A percentile compares a stretch with the other conserved stretches of the same genome.
Conservation (phyloP, 2,797 vertebrate species). For the Siniperca obscura region DNA sequence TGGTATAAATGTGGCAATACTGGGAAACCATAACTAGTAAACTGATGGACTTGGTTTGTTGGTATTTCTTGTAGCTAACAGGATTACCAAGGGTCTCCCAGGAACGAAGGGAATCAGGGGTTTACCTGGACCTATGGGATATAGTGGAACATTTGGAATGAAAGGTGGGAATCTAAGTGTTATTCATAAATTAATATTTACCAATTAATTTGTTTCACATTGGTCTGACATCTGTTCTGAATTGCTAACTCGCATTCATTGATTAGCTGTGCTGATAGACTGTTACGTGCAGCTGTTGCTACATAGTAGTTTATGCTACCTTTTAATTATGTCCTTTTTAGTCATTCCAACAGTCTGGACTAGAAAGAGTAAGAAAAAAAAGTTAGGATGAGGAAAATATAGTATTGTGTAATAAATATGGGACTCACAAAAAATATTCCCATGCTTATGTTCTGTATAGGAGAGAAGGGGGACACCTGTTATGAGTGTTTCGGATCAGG, state of each 20-base stretch:
- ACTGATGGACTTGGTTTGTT: slow-evolving; percentile 29
- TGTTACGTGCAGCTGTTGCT: neutral
- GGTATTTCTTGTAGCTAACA: slow-evolving; percentile 57
- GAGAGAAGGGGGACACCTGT: slow-evolving; percentile 67
- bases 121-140: slow-evolving; percentile 48
- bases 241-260: neutral
- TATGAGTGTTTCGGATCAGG: slow-evolving; percentile 51
- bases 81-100: slow-evolving; percentile 51
- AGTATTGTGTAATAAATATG: slow-evolving; percentile 4
- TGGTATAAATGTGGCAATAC: neutral
- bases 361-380: neutral
- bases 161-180: slow-evolving; percentile 67
- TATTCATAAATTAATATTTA: neutral
- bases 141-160: slow-evolving; percentile 60
- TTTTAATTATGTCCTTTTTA: neutral
- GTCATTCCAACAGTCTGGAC: neutral
- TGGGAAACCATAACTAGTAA: neutral
- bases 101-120: slow-evolving; percentile 71
- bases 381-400: neutral
- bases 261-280: neutral
- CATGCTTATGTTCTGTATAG: slow-evolving; percentile 39
- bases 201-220: neutral
- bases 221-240: neutral
- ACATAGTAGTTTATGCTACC: neutral
- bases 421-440: neutral